Percentiles rank a stretch among this genome's conserved stretches.
These are phyloP conservation scores for Drosophila aldrichi DNA, from an alignment of 2,888 invertebrate species.

Conservation along the genomic window DNA sequence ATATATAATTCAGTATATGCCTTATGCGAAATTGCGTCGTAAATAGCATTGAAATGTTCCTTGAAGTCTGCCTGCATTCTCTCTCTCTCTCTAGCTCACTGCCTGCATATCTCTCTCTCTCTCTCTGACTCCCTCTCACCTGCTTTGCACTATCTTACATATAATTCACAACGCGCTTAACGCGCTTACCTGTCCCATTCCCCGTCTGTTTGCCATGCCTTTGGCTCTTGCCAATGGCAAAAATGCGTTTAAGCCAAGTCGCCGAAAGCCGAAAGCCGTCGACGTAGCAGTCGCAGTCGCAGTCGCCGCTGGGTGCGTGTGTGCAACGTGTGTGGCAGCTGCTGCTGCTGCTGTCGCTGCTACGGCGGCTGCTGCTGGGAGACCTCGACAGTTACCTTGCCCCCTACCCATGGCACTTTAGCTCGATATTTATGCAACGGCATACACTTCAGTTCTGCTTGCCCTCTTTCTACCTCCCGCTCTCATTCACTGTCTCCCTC, in stretches of 20 bases:
- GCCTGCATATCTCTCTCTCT: neutral
- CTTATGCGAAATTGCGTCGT: slow-evolving; percentile 59
- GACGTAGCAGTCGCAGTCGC: slow-evolving; percentile 24
- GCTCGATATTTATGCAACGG: slow-evolving; percentile 80
- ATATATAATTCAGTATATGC: slow-evolving; percentile 16
- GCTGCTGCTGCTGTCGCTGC: slow-evolving; percentile 7
- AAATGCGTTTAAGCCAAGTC: slow-evolving; percentile 79
- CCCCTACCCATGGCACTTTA: slow-evolving; percentile 63
- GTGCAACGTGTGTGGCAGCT: slow-evolving; percentile 76
- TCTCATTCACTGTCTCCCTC: neutral
- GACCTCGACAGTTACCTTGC: slow-evolving; percentile 39
- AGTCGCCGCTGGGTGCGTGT: slow-evolving; percentile 60
- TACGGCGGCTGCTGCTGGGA: slow-evolving; percentile 15
- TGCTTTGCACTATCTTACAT: slow-evolving; percentile 53
- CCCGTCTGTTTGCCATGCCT: neutral
- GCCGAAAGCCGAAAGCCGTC: slow-evolving; percentile 56
- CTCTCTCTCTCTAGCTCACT: neutral
- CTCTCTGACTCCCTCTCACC: neutral
- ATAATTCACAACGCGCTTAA: slow-evolving; percentile 73
- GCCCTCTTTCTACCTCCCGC: slow-evolving; percentile 12
- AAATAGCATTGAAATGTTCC: slow-evolving; percentile 53
- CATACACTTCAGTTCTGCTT: slow-evolving; percentile 71
- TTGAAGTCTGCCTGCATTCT: slow-evolving; percentile 45
- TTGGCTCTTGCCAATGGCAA: slow-evolving; percentile 59
- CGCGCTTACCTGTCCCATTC: slow-evolving; percentile 42